Evolutionary conservation across 2,888 invertebrate species (phyloP), one percentile per base, ranked within the genome.

Genomic region (Automeris io): DNA sequence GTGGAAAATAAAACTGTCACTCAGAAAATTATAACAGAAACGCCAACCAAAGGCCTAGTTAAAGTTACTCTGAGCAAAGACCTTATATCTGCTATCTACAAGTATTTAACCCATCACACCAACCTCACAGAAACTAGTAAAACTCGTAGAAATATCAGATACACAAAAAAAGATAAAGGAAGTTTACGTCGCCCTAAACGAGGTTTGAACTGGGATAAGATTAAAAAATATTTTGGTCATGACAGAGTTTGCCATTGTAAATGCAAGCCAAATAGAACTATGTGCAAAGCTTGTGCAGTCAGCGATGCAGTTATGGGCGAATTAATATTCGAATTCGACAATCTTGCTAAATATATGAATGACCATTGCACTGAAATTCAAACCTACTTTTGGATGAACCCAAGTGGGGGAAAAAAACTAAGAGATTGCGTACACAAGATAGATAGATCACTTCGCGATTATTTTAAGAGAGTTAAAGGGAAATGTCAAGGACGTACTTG

Each of bases 281-380:
- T 85, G 72, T 83, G 83, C 25, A 60, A 50, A 32, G 63, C 68
- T 1, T 85, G 83, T 42, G 74, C 74, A 1, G 78, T 78, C 0
- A 71, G 72, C 37, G 75, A 83, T 37, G 64, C 66, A 2, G 79
- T 85, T 4, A 70, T 82, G 33, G 54, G 60, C 0, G 79, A 83
- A 52, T 60, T 85, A 1, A 63, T 72, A 33, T 76, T 75, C 32
- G 79, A 81, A 45, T 70, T 83, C 18, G 66, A 79, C 5, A 74
- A 77, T 36, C 43, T 85, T 32, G 67, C 70, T 0, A 54, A 62
- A 7, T 85, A 69, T 31, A 79, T 82, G 68, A 60, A 49, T 3
- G 71, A 73, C 9, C 81, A 85, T 46, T 82, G 80, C 40, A 73
- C 74, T 1, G 83, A 82, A 48, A 74, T 85, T 37, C 80, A 82